Base-by-base conservation (phyloP, 2,797 vertebrate species). In the Xenopus petersii region DNA sequence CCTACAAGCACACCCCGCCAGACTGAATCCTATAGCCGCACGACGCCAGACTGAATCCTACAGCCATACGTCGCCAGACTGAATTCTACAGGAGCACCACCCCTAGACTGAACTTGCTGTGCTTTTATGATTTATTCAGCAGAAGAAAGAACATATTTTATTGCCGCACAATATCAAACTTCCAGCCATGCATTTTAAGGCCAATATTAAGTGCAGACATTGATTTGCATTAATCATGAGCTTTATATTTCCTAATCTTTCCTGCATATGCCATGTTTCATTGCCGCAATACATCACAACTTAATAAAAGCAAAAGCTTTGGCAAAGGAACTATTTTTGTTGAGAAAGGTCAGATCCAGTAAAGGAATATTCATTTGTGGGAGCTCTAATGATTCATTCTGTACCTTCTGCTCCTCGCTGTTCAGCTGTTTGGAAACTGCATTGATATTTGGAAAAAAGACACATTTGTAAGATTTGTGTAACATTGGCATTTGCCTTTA, bases 211-310 rank as follows among this genome's bases (percentile, higher is more conserved):
- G 36, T 64, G 51, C 55, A 9, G 66, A 60, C 72, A 66, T 61
- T 49, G 72, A 74, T 74, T 60, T 73, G 72, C 72, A 74, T 74
- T 74, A 59, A 67, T 67, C 72, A 74, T 47, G 9, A 64, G 36
- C n/a, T 59, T 48, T 60, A n/a, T 16, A 49, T 60, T 46, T 64
- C 72, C 60, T 49, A 74, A 67, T 59, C 49, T 51, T 51, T 21
- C 6, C 36, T 26, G 71, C 64, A 30, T 17, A 58, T 30, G 36
- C 26, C 33, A 9, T 5, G 42, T 73, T 73, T 66, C 71, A 73
- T 67, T 67, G 30, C 16, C 24, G 17, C 49, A 16, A 67, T 74
- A 74, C 30, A 74, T 74, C 72, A 74, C 72, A 74, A 67, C 72
- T 67, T 67, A 74, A 74, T 74, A 74, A 74, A 67, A n/a, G 12